These are phyloP conservation scores for Pipra filicauda DNA, from an alignment of 2,113 vertebrate genomes.

Conservation along the genomic window DNA sequence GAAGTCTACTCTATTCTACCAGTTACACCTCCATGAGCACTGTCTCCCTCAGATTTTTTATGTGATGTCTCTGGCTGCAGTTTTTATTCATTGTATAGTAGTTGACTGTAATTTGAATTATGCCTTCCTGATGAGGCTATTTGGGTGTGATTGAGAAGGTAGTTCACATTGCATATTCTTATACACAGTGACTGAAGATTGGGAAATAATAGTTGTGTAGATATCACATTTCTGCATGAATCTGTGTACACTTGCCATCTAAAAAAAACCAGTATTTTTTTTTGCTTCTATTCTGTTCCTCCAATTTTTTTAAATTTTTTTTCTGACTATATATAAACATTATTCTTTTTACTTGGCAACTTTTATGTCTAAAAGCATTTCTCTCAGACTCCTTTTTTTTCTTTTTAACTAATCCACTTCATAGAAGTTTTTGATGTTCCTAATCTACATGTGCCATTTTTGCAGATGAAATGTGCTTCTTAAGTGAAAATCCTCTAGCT, in stretches of 20 bases:
- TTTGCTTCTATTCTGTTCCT: not conserved
- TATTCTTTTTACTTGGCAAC: not conserved
- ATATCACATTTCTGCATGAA: not conserved
- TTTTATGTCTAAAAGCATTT: not conserved
- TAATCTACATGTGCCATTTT: not conserved
- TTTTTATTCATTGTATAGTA: not conserved
- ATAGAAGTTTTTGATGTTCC: not conserved
- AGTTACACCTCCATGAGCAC: not conserved
- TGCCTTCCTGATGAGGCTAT: not conserved
- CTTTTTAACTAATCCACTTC: not conserved
- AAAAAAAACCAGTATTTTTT: not conserved
- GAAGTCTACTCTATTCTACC: not conserved
- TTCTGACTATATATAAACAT: not conserved
- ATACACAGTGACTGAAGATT: not conserved
- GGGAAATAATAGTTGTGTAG: not conserved
- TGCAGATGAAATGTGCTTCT: not conserved
- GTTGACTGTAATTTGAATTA: not conserved
- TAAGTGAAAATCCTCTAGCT: not conserved
- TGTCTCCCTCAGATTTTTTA: not conserved
- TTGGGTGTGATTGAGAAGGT: not conserved
- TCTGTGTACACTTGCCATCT: not conserved
- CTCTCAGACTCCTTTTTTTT: not conserved
- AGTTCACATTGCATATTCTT: not conserved
- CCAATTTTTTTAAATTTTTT: not conserved
- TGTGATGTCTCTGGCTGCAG: not conserved